Conservation (phyloP, 2,113 vertebrate genomes). For the Anas platyrhynchos region DNA sequence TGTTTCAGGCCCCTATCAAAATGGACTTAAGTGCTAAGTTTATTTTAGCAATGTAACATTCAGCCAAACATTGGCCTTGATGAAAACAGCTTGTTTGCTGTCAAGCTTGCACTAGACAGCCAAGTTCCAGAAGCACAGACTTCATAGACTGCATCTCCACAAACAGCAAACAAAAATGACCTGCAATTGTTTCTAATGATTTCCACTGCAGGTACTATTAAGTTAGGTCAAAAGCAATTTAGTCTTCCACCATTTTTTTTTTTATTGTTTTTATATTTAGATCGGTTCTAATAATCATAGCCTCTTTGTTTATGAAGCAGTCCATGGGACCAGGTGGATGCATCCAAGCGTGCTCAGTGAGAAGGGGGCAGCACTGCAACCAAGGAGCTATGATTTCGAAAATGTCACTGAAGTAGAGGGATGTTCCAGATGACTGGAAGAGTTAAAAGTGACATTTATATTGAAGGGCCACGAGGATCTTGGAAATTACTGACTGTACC, state of each 20-base stretch:
- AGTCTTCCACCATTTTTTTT: not conserved
- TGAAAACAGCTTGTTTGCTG: not conserved
- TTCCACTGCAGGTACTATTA: not conserved
- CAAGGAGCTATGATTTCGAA: not conserved
- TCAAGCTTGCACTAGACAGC: not conserved
- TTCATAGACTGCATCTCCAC: not conserved
- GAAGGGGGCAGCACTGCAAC: not conserved
- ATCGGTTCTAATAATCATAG: not conserved
- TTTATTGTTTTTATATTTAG: not conserved
- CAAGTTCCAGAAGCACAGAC: not conserved
- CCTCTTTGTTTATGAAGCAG: not conserved
- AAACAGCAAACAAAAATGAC: not conserved
- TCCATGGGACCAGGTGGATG: not conserved
- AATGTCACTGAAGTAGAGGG: not conserved
- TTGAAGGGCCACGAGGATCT: not conserved
- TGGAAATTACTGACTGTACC: not conserved
- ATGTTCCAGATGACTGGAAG: not conserved
- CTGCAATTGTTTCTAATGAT: not conserved
- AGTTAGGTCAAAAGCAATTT: not conserved
- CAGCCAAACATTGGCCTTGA: not conserved
- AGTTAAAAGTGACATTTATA: not conserved
- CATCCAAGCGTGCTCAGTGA: not conserved
- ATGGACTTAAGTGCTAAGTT: not conserved
- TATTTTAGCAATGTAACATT: not conserved
- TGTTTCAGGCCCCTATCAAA: not conserved